phyloP scores from a whole-genome alignment of 30 jellyfish, hydroid and myxozoan species.

The Rhopilema esculentum region DNA sequence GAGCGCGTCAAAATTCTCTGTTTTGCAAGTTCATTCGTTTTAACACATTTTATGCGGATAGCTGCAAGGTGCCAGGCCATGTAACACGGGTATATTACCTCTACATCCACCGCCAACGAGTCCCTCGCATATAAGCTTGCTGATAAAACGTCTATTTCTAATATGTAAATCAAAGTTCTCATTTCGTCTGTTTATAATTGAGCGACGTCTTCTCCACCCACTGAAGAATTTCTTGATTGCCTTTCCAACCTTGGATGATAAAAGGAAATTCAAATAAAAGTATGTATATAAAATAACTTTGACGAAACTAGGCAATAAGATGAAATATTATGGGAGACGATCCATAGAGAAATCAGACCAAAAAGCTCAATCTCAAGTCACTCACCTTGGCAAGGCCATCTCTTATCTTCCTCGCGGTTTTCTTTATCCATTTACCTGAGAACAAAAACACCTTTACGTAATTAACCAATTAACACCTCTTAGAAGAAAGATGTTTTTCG shows the following conservation, averaged over 20 bases:
- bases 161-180: slow-evolving; percentile 89
- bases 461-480: too few species aligned
- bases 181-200: slow-evolving; percentile 81
- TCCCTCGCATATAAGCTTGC: slow-evolving; percentile 97
- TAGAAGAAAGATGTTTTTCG: too few species aligned
- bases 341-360: too few species aligned
- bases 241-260: slow-evolving; percentile 81
- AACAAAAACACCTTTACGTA: neutral
- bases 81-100: slow-evolving; percentile 49
- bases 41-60: too few species aligned
- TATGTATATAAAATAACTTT: neutral
- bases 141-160: slow-evolving; percentile 91
- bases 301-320: neutral
- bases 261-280: neutral
- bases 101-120: slow-evolving; percentile 99
- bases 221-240: slow-evolving; percentile 87
- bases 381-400: slow-evolving; percentile 97
- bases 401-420: slow-evolving; percentile 88
- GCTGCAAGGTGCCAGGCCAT: too few species aligned
- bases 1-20: too few species aligned
- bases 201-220: slow-evolving; percentile 98
- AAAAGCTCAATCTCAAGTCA: neutral
- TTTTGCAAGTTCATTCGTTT: too few species aligned
- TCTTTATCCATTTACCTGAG: slow-evolving; percentile 93
- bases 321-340: neutral